phyloP scores from a whole-genome alignment of 2,113 vertebrate genomes.

The Trochalopteron elliotii region DNA sequence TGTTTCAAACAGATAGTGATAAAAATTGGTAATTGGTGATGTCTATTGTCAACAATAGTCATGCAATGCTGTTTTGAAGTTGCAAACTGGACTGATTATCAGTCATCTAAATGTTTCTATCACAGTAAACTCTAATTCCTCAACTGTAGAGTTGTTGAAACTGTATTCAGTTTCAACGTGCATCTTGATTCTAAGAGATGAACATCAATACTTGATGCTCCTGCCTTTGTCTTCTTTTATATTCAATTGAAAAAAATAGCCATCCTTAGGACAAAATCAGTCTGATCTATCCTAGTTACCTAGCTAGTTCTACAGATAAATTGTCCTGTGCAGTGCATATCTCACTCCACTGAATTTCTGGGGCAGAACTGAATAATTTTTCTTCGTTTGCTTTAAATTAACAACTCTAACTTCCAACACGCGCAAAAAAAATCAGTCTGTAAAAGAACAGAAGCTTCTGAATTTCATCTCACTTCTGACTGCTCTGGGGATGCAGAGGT shows the following conservation, averaged over 20 bases:
- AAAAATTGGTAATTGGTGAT: neutral
- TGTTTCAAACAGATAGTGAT: neutral
- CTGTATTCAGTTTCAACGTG: fast-evolving
- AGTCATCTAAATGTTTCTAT: neutral
- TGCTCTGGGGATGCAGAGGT: neutral
- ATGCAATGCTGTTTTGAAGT: neutral
- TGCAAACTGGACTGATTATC: neutral
- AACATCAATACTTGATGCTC: neutral
- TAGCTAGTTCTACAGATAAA: neutral
- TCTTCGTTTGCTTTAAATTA: neutral
- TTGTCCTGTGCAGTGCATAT: neutral
- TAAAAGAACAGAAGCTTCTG: neutral
- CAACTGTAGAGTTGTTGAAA: neutral
- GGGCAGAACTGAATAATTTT: neutral
- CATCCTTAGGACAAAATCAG: neutral
- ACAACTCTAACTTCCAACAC: neutral
- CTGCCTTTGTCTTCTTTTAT: neutral
- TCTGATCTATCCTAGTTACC: neutral
- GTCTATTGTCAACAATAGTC: neutral
- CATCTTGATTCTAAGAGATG: neutral
- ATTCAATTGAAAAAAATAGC: neutral
- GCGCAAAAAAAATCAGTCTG: neutral
- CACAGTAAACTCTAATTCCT: neutral
- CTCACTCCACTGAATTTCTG: neutral
- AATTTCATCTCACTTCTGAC: neutral